Evolutionary conservation across 2,888 invertebrate species (phyloP).

Genomic region (Hydrotaea cyrtoneurina): DNA sequence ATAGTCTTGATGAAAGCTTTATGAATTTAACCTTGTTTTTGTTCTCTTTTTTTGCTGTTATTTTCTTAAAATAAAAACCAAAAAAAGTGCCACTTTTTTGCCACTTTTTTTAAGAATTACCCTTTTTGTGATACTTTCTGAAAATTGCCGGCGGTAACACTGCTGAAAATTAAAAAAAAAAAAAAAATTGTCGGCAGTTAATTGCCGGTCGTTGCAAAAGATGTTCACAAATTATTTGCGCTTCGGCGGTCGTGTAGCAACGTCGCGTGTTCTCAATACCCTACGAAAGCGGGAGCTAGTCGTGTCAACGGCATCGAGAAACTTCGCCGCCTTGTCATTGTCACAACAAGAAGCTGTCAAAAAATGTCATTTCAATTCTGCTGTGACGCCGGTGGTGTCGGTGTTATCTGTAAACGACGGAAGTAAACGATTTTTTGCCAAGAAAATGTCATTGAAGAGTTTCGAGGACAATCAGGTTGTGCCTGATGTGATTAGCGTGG

Average conservation of each 20-base stretch:
- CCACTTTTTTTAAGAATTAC: no score
- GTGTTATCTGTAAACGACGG: constrained; percentile 8
- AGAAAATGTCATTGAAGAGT: constrained; percentile 55
- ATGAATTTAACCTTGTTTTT: no score
- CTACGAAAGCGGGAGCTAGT: constrained; percentile 34
- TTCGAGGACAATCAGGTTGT: constrained; percentile 83
- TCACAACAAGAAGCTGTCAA: constrained; percentile 37
- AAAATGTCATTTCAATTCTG: constrained; percentile 24
- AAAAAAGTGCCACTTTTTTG: no score
- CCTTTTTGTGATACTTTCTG: no score
- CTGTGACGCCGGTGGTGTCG: no score
- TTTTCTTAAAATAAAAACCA: no score
- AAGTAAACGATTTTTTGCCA: constrained; percentile 33
- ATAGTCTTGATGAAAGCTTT: no score
- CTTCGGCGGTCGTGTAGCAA: constrained; percentile 18
- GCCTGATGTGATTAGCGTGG: constrained; percentile 87
- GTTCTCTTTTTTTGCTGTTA: no score
- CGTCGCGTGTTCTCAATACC: constrained; percentile 23
- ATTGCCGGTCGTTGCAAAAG: constrained; percentile 23
- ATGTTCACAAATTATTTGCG: constrained; percentile 46
- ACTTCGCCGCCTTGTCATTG: constrained; percentile 25
- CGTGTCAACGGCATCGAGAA: constrained; percentile 51
- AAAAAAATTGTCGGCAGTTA: neutral
- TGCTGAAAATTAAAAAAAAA: no score
- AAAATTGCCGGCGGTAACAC: no score